Conservation (phyloP, 2,113 vertebrate genomes). For the Lagenorhynchus albirostris region DNA sequence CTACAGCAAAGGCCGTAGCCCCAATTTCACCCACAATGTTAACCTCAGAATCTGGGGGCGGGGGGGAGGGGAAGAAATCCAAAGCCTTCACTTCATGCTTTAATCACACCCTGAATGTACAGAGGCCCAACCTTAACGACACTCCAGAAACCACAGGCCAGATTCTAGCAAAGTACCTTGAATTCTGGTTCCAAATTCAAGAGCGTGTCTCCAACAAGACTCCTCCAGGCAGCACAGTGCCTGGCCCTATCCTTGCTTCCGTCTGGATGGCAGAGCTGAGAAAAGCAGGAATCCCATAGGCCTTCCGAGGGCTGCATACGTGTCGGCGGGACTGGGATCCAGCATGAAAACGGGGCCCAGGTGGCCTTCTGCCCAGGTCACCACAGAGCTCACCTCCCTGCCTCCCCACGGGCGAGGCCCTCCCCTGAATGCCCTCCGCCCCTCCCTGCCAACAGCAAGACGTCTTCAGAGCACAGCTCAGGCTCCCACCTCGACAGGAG, state of each 20-base stretch:
- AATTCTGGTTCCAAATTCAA: background rate
- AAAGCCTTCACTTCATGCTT: background rate
- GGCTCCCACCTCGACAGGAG: background rate
- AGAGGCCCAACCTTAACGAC: too few relatives aligned
- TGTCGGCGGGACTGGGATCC: accelerated
- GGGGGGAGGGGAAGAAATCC: background rate
- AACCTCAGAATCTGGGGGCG: background rate
- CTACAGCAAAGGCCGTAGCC: background rate
- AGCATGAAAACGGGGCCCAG: background rate
- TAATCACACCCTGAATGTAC: background rate
- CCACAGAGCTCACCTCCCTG: too few relatives aligned
- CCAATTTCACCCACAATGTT: accelerated
- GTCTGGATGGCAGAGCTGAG: background rate
- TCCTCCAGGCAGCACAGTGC: background rate
- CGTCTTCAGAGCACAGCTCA: background rate
- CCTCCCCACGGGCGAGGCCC: accelerated
- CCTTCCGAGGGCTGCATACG: background rate
- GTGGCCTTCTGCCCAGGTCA: background rate
- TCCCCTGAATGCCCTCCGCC: background rate
- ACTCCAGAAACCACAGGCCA: background rate
- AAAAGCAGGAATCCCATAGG: background rate
- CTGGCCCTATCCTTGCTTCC: background rate
- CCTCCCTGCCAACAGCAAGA: background rate
- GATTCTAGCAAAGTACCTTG: too few relatives aligned
- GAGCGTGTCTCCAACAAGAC: background rate